phyloP scores from a whole-genome alignment of 2,113 vertebrate species.

The Callocephalon fimbriatum region DNA sequence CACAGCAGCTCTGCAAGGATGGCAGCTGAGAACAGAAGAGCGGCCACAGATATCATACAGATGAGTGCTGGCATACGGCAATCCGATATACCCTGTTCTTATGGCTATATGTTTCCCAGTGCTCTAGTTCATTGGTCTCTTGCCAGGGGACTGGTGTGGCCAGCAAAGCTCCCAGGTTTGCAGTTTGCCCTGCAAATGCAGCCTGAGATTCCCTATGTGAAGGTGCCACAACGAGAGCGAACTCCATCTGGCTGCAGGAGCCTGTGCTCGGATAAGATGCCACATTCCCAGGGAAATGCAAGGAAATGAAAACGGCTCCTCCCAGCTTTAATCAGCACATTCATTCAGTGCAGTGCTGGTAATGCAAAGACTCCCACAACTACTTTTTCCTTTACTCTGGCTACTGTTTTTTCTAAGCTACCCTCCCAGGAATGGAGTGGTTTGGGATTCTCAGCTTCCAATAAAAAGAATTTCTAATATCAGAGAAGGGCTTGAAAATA shows the following conservation, averaged over 20 bases:
- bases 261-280: accelerated
- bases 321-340: neutral
- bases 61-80: neutral
- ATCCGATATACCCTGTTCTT: accelerated
- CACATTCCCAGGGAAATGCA: neutral
- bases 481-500: neutral
- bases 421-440: accelerated
- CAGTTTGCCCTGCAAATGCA: neutral
- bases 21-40: neutral
- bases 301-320: neutral
- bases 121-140: neutral
- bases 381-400: neutral
- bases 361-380: neutral
- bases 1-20: neutral
- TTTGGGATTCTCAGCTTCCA: neutral
- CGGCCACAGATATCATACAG: accelerated
- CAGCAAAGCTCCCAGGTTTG: neutral
- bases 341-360: neutral
- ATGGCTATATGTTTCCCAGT: accelerated
- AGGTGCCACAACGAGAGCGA: neutral
- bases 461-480: neutral
- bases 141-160: accelerated
- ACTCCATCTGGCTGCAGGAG: neutral
- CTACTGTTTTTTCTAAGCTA: neutral
- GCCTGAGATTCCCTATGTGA: neutral